Conservation (phyloP, 1,140 invertebrate genomes). For the Bombus turneri region DNA sequence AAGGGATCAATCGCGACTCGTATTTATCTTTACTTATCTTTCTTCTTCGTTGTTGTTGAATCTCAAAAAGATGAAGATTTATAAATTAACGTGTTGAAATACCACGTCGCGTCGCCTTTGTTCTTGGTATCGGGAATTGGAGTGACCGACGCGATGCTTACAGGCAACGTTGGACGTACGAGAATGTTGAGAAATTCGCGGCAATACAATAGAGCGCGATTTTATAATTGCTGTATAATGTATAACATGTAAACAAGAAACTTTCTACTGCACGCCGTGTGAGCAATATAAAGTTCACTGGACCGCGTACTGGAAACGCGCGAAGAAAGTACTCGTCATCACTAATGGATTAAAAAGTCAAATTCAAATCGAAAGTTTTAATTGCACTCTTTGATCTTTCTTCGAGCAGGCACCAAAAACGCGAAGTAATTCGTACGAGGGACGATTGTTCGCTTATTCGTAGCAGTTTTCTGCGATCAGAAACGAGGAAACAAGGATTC, state of each 20-base stretch:
- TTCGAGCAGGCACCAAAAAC: background rate
- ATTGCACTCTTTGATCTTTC: too few species aligned
- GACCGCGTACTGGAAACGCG: constrained; percentile 19
- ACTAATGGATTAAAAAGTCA: background rate
- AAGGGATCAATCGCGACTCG: background rate
- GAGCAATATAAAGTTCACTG: constrained; percentile 24
- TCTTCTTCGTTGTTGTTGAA: background rate
- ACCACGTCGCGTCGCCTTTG: background rate
- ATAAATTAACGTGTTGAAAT: background rate
- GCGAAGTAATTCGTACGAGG: background rate
- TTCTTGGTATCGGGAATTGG: background rate
- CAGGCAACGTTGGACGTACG: too few species aligned
- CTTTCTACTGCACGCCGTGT: constrained; percentile 37
- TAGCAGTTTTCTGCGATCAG: background rate
- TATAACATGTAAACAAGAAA: constrained; percentile 27
- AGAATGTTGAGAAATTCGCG: constrained; percentile 3
- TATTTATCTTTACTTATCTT: background rate
- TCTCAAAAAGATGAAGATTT: background rate
- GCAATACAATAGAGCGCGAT: background rate
- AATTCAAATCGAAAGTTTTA: background rate
- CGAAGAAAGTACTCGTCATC: background rate
- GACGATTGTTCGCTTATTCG: background rate
- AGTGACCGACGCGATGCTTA: background rate
- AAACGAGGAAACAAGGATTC: constrained; percentile 39
- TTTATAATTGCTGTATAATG: constrained; percentile 28